Base-by-base conservation (phyloP, 2,888 invertebrate species). In the Lepidocyrtoides sp. region DNA sequence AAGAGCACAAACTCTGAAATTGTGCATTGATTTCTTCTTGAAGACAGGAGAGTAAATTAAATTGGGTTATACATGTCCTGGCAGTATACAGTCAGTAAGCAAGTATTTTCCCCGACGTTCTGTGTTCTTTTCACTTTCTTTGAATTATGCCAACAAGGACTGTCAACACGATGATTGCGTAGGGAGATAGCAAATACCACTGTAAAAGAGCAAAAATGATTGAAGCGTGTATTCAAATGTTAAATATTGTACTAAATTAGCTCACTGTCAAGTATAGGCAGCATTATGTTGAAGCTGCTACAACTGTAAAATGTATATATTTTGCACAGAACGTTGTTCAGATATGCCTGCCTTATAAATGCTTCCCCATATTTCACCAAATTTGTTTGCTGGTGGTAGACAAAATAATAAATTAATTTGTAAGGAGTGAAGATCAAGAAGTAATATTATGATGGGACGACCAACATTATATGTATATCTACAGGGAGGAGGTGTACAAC, bases 381-480 rank as follows among this genome's bases (percentile, higher is more conserved):
- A 41, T 41, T 41, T 20, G 44, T 32, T 77, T 77, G 4, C n/a
- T 75, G 29, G 26, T n/a, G 75, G 75, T 75, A 48, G 48, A 8
- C 17, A 14, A 77, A 29, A 10, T 54, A 77, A 77, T 77, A 51
- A 20, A 75, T 51, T 77, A 51, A 77, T 51, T 77, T 51, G 77
- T 29, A 29, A 29, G 77, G 14, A 51, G 26, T 41, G 7, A 23
- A 36, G 36, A 36, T 36, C 36, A 36, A 36, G 36, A 36, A 36
- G 7, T 36, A 36, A 36, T 36, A 36, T 36, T n/a, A 48, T 48
- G 48, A 54, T 54, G 17, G 54, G 7, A 36, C 36, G 2, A 36
- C 3, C 2, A 2, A 36, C 36, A 54, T 54, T 63, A 29, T 29
- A 12, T 29, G 17, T 60, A 60, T 20, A 23, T 10, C 4, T 23